phyloP scores from a whole-genome alignment of 2,113 vertebrate genomes.

The Gopherus evgoodei region DNA sequence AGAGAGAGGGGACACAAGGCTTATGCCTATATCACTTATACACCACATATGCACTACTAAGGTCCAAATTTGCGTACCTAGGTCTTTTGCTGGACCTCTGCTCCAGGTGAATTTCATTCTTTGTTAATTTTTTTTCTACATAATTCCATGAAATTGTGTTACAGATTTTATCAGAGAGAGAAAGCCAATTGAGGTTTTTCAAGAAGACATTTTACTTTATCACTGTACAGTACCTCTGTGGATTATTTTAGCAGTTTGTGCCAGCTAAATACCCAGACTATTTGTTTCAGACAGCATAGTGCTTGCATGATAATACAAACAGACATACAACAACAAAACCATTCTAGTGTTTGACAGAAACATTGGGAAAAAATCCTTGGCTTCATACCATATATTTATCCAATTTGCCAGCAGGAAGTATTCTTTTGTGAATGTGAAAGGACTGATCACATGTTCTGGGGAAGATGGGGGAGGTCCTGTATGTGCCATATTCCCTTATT shows the following conservation, averaged over 20 bases:
- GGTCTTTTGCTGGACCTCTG: neutral
- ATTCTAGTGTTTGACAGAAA: slow-evolving; percentile 30
- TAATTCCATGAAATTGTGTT: neutral
- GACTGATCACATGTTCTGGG: neutral
- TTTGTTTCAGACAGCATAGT: fast-evolving
- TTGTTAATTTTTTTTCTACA: neutral
- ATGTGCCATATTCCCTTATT: neutral
- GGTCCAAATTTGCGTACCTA: neutral
- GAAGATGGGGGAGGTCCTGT: neutral
- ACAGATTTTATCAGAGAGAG: neutral
- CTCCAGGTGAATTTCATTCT: neutral
- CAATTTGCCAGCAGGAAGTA: slow-evolving; percentile 9
- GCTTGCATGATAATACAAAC: neutral
- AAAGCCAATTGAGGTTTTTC: neutral
- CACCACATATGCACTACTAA: neutral
- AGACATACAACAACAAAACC: slow-evolving; percentile 34
- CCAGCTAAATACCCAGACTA: neutral
- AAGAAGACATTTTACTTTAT: neutral
- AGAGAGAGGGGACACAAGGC: neutral
- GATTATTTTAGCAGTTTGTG: neutral
- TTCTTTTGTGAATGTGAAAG: slow-evolving; percentile 1
- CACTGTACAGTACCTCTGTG: neutral
- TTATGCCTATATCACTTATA: neutral
- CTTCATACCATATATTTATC: slow-evolving; percentile 12
- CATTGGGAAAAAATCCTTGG: slow-evolving; percentile 8